These are phyloP conservation scores for Melanaphis sacchari DNA, from an alignment of 1,140 invertebrate genomes.

Conservation along the genomic window DNA sequence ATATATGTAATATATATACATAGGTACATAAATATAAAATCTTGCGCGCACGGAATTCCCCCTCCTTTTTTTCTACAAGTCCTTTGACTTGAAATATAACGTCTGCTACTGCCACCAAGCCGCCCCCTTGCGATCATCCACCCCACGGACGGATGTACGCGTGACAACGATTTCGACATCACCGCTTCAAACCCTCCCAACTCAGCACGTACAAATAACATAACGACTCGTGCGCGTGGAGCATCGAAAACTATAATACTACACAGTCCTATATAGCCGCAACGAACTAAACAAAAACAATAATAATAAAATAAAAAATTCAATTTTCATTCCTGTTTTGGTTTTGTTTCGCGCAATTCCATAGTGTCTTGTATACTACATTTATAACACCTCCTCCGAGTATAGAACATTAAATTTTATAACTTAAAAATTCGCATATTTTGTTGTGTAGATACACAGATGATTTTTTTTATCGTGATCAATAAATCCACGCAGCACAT, in stretches of 20 bases:
- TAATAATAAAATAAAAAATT: background rate
- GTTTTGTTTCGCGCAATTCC: background rate
- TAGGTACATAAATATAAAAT: background rate
- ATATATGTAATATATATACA: background rate
- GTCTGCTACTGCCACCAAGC: background rate
- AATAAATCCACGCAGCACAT: background rate
- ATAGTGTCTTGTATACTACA: background rate
- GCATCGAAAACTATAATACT: background rate
- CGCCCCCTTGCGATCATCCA: background rate
- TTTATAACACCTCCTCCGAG: background rate
- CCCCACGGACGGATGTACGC: background rate
- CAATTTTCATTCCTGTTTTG: background rate
- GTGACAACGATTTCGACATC: conserved; percentile 10
- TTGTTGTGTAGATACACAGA: background rate
- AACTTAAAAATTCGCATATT: background rate
- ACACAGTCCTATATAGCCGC: background rate
- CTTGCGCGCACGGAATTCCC: background rate
- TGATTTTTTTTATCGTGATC: background rate
- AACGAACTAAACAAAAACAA: background rate
- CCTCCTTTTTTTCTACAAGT: background rate
- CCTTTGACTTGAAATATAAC: conserved; percentile 8
- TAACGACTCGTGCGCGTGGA: background rate
- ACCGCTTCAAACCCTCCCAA: background rate
- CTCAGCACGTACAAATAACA: background rate
- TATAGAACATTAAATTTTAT: background rate